Conservation (phyloP, 1,140 invertebrate species). For the Philotrypesis tridentata region DNA sequence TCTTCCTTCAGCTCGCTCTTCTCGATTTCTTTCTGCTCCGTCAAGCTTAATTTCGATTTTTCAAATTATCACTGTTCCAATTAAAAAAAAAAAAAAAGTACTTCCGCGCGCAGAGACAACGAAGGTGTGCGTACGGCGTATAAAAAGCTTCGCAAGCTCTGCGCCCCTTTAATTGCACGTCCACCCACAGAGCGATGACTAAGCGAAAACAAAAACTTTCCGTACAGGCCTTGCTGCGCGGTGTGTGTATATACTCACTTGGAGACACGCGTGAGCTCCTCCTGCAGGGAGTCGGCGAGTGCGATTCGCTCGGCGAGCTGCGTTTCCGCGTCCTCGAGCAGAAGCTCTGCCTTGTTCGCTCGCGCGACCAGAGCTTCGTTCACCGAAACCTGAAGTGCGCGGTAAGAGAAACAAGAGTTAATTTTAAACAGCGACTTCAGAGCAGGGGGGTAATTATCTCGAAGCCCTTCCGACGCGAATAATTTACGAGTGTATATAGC, state of each 20-base stretch:
- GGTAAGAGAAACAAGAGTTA: neutral
- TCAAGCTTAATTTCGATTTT: neutral
- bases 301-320: conserved; percentile 60
- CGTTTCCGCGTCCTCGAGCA: conserved; percentile 59
- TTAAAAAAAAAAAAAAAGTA: no score
- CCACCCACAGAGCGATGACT: neutral
- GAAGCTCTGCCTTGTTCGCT: conserved; percentile 55
- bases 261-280: conserved; percentile 60
- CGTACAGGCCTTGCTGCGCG: no score
- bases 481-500: neutral
- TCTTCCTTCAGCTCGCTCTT: conserved; percentile 1
- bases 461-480: neutral
- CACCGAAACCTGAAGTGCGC: conserved; percentile 54
- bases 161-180: neutral
- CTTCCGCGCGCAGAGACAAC: neutral
- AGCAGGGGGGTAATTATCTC: neutral
- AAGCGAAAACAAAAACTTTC: neutral
- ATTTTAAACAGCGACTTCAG: neutral
- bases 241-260: conserved; percentile 12
- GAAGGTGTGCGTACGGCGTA: neutral
- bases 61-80: neutral
- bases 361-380: conserved; percentile 56
- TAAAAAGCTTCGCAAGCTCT: neutral
- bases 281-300: conserved; percentile 59
- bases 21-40: conserved; percentile 51